Conservation (phyloP, 1,140 invertebrate species). For the Batillaria attramentaria region DNA sequence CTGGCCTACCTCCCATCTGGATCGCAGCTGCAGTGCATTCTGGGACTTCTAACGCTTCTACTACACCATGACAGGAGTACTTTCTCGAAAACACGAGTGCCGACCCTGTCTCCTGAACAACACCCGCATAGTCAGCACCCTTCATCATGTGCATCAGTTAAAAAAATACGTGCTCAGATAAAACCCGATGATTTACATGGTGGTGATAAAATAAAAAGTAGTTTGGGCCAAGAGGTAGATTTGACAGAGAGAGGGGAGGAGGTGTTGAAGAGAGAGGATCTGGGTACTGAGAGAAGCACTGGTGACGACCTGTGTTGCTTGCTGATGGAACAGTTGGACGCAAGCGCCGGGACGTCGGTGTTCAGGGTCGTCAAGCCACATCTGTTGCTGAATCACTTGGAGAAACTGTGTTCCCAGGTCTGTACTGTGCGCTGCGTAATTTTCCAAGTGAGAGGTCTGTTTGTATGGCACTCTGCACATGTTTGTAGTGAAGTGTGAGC, state of each 20-base stretch:
- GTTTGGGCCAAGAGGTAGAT: too few species aligned
- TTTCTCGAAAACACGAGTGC: too few species aligned
- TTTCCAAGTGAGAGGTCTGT: too few species aligned
- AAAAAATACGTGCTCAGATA: too few species aligned
- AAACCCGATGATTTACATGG: too few species aligned
- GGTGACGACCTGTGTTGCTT: background rate
- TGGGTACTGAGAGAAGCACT: background rate
- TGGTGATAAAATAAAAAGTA: too few species aligned
- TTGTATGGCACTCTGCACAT: too few species aligned
- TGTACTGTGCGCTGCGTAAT: too few species aligned
- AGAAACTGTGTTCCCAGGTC: constrained; percentile 3
- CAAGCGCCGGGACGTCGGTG: background rate
- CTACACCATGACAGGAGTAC: background rate
- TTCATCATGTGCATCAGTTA: too few species aligned
- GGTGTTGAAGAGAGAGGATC: background rate
- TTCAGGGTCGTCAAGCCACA: background rate
- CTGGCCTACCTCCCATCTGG: background rate
- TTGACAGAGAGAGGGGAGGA: background rate
- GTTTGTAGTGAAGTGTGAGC: too few species aligned
- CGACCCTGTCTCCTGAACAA: too few species aligned
- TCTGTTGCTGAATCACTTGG: background rate
- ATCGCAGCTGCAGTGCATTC: constrained; percentile 13
- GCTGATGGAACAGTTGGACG: background rate
- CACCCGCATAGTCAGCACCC: too few species aligned
- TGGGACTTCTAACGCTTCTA: background rate